phyloP scores from a whole-genome alignment of 2,113 vertebrate species.

The Colius striatus region DNA sequence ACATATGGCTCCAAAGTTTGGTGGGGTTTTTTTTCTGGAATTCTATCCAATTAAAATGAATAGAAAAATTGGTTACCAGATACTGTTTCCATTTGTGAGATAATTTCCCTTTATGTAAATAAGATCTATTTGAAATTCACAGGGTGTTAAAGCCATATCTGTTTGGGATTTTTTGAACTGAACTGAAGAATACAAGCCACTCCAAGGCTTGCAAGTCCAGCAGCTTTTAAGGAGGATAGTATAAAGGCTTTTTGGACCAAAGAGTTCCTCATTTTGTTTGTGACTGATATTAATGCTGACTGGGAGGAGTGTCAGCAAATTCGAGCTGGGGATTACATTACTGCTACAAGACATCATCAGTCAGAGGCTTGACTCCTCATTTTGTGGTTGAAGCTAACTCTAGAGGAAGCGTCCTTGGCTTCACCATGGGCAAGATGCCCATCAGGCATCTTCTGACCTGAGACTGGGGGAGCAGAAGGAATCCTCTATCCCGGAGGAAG shows the following conservation, averaged over 20 bases:
- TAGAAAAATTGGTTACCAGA: not conserved
- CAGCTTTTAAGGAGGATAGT: not conserved
- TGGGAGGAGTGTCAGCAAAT: not conserved
- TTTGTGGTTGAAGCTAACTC: conserved; percentile 14
- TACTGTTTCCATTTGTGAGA: not conserved
- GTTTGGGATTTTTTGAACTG: not conserved
- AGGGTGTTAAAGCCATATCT: not conserved
- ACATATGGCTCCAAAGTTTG: not conserved
- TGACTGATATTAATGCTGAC: not conserved
- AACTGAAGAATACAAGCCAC: not conserved
- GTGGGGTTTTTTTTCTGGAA: not conserved
- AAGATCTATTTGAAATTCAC: not conserved
- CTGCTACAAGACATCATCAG: not conserved
- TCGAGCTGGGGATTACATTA: not conserved
- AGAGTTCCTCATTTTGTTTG: not conserved
- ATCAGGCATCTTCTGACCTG: not conserved
- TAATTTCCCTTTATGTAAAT: not conserved
- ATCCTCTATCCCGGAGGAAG: not conserved
- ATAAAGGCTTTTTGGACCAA: not conserved
- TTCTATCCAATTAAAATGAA: not conserved
- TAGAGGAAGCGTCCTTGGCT: not conserved
- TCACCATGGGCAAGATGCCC: not conserved
- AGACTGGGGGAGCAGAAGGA: not conserved
- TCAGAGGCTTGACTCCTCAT: not conserved
- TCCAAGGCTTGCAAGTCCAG: not conserved